Evolutionary conservation across 2,888 invertebrate species (phyloP).

Genomic region (Nymphalis urticae): DNA sequence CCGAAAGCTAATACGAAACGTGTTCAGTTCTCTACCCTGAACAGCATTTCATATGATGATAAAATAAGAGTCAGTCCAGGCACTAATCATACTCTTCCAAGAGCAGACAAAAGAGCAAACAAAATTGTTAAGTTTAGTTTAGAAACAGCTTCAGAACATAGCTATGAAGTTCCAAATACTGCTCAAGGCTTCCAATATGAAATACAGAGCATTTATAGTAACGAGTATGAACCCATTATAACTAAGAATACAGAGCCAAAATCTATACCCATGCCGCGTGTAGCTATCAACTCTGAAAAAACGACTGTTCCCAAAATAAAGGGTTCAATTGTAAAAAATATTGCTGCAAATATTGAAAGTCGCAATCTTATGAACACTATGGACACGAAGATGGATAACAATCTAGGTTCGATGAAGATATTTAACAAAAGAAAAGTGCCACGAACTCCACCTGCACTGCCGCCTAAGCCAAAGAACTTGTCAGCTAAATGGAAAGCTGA

Average conservation of each 20-base stretch:
- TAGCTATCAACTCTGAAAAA: constrained; percentile 56
- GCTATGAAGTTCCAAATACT: constrained; percentile 83
- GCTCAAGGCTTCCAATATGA: constrained; percentile 79
- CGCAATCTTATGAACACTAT: constrained; percentile 67
- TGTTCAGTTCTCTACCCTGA: constrained; percentile 84
- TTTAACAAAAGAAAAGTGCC: constrained; percentile 82
- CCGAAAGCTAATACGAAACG: constrained; percentile 79
- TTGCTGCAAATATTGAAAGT: constrained; percentile 75
- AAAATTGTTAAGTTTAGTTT: constrained; percentile 79
- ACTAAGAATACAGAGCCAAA: constrained; percentile 71
- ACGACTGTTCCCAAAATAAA: constrained; percentile 68
- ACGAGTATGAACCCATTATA: constrained; percentile 87
- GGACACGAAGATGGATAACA: constrained; percentile 75
- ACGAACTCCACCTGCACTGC: constrained; percentile 87
- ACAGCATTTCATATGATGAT: constrained; percentile 81
- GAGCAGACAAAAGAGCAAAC: constrained; percentile 72
- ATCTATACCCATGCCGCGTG: constrained; percentile 61
- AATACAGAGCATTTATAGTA: constrained; percentile 86
- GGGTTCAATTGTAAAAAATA: constrained; percentile 77
- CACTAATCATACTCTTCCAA: constrained; percentile 65
- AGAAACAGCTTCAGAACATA: constrained; percentile 80
- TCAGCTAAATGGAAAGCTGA: constrained; percentile 85
- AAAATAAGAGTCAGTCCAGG: constrained; percentile 61
- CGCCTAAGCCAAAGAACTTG: constrained; percentile 89
- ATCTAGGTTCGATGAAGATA: constrained; percentile 70